These are phyloP conservation scores for Delia radicum DNA, from an alignment of 1,140 invertebrate species.

Conservation along the genomic window DNA sequence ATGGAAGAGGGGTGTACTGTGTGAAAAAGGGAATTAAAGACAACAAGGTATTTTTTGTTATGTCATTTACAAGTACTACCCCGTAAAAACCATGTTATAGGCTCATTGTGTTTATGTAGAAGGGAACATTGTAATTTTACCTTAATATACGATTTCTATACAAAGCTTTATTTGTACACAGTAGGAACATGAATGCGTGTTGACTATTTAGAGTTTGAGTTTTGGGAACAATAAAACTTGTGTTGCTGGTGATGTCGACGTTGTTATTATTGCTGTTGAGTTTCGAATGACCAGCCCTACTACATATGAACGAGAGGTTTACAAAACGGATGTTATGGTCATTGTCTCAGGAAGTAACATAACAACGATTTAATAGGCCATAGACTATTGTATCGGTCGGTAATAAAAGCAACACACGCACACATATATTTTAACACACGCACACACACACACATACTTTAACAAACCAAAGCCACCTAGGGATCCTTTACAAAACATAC, in stretches of 20 bases:
- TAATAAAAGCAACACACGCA: not conserved
- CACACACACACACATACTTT: too few relatives aligned
- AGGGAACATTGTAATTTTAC: not conserved
- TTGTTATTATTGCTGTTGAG: not conserved
- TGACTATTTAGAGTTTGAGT: not conserved
- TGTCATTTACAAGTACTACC: not conserved
- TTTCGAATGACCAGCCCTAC: too few relatives aligned
- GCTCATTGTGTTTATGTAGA: not conserved
- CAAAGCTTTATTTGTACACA: not conserved
- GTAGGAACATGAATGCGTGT: not conserved
- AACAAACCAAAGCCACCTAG: not conserved
- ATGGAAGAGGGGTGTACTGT: not conserved
- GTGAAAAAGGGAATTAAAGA: not conserved
- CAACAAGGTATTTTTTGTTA: not conserved
- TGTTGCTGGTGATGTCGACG: not conserved
- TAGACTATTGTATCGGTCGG: not conserved
- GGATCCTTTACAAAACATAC: not conserved
- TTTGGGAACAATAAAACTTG: not conserved
- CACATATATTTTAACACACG: too few relatives aligned
- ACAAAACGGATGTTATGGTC: not conserved
- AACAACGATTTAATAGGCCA: not conserved
- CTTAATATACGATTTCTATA: not conserved
- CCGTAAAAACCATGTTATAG: not conserved
- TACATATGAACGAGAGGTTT: not conserved
- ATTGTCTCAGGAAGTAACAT: conserved; percentile 4